A percentile compares a stretch with the other conserved stretches of the same genome.
Conservation (phyloP, 2,797 vertebrate species). For the Chelmon rostratus region DNA sequence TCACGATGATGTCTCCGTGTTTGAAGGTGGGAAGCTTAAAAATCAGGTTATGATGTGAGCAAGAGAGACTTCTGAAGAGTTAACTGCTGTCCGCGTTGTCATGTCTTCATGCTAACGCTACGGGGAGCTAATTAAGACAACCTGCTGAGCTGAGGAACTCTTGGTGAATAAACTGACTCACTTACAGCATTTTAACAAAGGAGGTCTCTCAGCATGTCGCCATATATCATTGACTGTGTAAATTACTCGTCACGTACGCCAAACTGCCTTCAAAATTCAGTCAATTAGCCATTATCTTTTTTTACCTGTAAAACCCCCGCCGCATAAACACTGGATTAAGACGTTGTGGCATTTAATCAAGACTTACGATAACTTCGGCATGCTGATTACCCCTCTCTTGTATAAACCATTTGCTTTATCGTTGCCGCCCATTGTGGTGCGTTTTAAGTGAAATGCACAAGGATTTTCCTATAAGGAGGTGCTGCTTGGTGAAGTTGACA, state of each 20-base stretch:
- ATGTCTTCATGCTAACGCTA: no score
- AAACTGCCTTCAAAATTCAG: not conserved
- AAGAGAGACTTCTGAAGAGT: no score
- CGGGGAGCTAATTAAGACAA: conserved; percentile 51
- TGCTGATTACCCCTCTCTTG: not conserved
- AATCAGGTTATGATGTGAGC: no score
- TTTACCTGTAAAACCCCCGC: no score
- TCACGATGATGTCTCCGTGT: conserved; percentile 77
- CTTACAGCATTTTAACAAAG: no score
- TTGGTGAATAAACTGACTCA: no score
- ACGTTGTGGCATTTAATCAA: conserved; percentile 39
- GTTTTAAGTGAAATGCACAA: not conserved
- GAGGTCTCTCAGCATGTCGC: not conserved
- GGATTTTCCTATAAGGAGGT: not conserved
- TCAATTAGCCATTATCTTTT: no score
- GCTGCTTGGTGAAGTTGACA: not conserved
- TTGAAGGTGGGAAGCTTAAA: conserved; percentile 67
- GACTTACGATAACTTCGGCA: conserved; percentile 58
- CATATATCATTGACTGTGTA: no score
- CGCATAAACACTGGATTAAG: no score
- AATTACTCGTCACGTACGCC: no score
- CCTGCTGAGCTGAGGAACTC: no score
- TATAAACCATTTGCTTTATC: not conserved
- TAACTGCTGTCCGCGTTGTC: no score
- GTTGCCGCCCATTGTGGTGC: not conserved